These are phyloP conservation scores for Opisthocomus hoazin DNA, from an alignment of 2,113 vertebrate genomes.

Conservation along the genomic window DNA sequence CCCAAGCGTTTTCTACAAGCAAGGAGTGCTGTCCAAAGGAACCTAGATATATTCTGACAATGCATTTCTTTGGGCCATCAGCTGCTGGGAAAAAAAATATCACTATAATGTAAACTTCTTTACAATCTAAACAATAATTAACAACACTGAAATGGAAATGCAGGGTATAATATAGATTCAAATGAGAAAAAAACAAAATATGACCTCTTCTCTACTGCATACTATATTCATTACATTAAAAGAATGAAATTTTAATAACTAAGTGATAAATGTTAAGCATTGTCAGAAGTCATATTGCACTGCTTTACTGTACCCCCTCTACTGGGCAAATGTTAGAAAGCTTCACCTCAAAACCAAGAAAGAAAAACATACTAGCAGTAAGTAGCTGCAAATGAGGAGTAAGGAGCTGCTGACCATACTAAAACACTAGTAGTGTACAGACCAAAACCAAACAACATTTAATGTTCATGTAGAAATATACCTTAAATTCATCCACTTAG, in stretches of 20 bases:
- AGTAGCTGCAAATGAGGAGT: not conserved
- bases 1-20: not conserved
- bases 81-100: not conserved
- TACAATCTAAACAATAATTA: not conserved
- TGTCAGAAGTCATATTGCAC: not conserved
- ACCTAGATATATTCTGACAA: not conserved
- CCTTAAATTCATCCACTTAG: not conserved
- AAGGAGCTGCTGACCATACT: not conserved
- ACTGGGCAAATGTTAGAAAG: not conserved
- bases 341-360: not conserved
- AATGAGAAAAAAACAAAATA: not conserved
- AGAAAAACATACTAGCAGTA: not conserved
- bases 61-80: not conserved
- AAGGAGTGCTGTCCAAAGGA: not conserved
- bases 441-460: not conserved
- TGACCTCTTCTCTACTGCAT: not conserved
- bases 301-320: not conserved
- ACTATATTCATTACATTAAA: not conserved
- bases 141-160: not conserved
- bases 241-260: not conserved
- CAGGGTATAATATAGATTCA: not conserved
- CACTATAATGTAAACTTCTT: not conserved
- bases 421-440: not conserved
- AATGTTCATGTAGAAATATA: not conserved
- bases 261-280: not conserved